Base-by-base conservation (phyloP, 1,140 invertebrate species). In the Copidosoma floridanum region DNA sequence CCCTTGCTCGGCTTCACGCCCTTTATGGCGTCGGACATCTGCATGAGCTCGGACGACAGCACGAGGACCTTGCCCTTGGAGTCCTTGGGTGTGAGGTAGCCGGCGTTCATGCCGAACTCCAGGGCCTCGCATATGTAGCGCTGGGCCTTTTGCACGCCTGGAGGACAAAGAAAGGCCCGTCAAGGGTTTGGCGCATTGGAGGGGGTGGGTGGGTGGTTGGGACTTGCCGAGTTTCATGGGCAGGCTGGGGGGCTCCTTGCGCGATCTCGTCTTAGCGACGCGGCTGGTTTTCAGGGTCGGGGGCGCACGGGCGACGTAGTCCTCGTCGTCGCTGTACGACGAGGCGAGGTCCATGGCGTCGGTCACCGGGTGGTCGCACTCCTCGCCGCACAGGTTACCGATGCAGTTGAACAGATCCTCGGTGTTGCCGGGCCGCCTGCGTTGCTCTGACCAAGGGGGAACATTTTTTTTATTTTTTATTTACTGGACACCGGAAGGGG, bases 101-200 rank as follows among this genome's bases (percentile, higher is more conserved):
- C 72, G 0, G 69, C 63, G 7, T 72, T 61, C 0, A 74, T 46
- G 3, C 68, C 73, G 29, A 73, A 75, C 1, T 69, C 48, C 0
- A 75, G 41, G 8, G 70, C 72, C 11, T 68, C 57, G 24, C 66
- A 66, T 3, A 75, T 63, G 38, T 74, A 73, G 2, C 50, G 67
- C 18, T 61, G 71, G 14, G 65, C 64, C n/a, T 68, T 65, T 7
- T 27, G 53, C 26, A 61, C 3, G 0, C 44, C 73, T 75, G 37
- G 21, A 37, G 46, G 11, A 8, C 7, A 11, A 43, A n/a, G n/a
- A n/a, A n/a, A n/a, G n/a, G n/a, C n/a, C n/a, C n/a, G n/a, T n/a
- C n/a, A n/a, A n/a, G n/a, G n/a, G n/a, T n/a, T n/a, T n/a, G n/a
- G n/a, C n/a, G n/a, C n/a, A n/a, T n/a, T n/a, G n/a, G n/a, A n/a